These are phyloP conservation scores for Lepidotrigona ventralis DNA, from an alignment of 1,140 invertebrate genomes.

Conservation along the genomic window DNA sequence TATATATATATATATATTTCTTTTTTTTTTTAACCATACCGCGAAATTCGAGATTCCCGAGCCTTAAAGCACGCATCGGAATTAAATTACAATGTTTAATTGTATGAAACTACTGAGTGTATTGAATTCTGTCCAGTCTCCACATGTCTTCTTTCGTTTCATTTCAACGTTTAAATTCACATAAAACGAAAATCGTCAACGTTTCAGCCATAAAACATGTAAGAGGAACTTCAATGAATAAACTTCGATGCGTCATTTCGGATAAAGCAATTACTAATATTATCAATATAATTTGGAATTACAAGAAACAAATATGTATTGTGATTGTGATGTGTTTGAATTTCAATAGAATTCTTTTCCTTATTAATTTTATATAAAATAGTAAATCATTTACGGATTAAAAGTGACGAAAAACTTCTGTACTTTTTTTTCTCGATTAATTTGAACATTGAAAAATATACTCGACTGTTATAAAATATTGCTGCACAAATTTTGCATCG, in stretches of 20 bases:
- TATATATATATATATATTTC: neutral
- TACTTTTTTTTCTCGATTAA: neutral
- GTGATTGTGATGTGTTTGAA: neutral
- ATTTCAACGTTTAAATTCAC: neutral
- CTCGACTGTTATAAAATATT: neutral
- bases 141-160: conserved; percentile 1
- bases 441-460: neutral
- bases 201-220: too few relatives aligned
- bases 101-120: conserved; percentile 42
- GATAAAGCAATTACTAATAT: neutral
- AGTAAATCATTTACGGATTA: neutral
- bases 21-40: conserved; percentile 24
- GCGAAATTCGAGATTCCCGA: conserved; percentile 44
- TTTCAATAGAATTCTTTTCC: neutral
- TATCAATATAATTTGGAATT: neutral
- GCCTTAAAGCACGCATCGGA: conserved; percentile 37
- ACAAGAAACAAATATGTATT: neutral
- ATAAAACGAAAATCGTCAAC: neutral
- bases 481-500: neutral
- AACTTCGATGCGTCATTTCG: neutral
- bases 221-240: neutral
- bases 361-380: neutral
- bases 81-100: conserved; percentile 49
- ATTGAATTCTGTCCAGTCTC: conserved; percentile 39
- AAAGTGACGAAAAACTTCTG: neutral